Evolutionary conservation across 2,888 invertebrate species (phyloP).

Genomic region (Limnephilus rhombicus): DNA sequence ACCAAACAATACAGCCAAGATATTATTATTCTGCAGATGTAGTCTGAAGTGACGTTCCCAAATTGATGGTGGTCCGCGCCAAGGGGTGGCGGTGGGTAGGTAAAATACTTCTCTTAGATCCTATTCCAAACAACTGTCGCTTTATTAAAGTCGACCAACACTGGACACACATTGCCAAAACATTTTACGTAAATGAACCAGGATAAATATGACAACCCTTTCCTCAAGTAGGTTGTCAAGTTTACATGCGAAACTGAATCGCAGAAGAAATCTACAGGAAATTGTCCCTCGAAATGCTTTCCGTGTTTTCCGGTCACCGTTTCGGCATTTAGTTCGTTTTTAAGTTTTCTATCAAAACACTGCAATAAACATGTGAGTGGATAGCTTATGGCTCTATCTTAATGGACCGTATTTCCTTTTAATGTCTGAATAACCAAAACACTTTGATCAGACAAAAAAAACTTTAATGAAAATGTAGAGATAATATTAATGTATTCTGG

Average conservation of each 20-base stretch:
- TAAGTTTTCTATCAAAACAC: slow-evolving; percentile 24
- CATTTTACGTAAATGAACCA: not conserved
- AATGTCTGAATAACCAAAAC: not conserved
- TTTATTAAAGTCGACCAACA: not conserved
- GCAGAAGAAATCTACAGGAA: slow-evolving; percentile 12
- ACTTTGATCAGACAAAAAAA: not conserved
- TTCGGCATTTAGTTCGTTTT: slow-evolving; percentile 4
- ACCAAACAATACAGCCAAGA: not conserved
- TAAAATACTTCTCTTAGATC: not conserved
- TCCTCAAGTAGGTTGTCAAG: slow-evolving; percentile 14
- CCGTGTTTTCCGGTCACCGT: slow-evolving; percentile 8
- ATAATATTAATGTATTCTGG: not conserved
- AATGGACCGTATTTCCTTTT: not conserved
- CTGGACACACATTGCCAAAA: slow-evolving; percentile 13
- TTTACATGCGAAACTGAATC: slow-evolving; percentile 9
- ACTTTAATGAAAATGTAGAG: not conserved
- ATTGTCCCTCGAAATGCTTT: slow-evolving; percentile 28
- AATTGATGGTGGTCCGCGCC: not conserved
- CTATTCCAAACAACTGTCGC: not conserved
- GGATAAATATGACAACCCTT: slow-evolving; percentile 4
- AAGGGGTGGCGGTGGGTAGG: not conserved
- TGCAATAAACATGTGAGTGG: slow-evolving; percentile 5
- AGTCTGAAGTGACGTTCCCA: not conserved
- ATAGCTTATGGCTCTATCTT: not conserved
- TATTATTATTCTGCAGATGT: not conserved